Evolutionary conservation across 2,888 invertebrate species (phyloP), one percentile per base, ranked within the genome.

Genomic region (Dascillus cervinus): DNA sequence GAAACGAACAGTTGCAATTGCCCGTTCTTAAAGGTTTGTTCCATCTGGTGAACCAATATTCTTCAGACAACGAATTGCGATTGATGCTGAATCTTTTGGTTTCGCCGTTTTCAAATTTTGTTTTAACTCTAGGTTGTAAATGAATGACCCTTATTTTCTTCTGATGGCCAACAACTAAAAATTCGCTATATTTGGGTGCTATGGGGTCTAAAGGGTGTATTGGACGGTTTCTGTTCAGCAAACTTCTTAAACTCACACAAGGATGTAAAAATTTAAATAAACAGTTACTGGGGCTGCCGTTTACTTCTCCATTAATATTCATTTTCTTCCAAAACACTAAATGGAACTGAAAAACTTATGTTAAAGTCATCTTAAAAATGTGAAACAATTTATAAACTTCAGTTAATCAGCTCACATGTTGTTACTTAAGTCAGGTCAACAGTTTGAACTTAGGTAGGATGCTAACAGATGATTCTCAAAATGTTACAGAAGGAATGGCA

Each of bases 41-140:
- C 65, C 66, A 66, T 44, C 63, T 58, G 9, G 62, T 63, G 47
- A 69, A 69, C 67, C 67, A 69, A 41, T 69, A 69, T 38, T 67
- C 67, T 41, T 66, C 69, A 11, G 63, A 53, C 21, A 63, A 43
- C 3, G 61, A 58, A 38, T 53, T 58, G 22, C 61, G 49, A 42
- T 56, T 40, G 15, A 42, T 60, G 24, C 49, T 49, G 30, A 42
- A 38, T 8, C 26, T 29, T 27, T 45, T 43, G 35, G 46, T 44
- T 29, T 39, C 41, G 8, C 32, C 34, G 32, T 46, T 35, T 12
- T 47, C 31, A 34, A 38, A 34, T 33, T 35, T 26, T 38, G 34
- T 27, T 46, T 20, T 26, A 32, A 37, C 26, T 47, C 48, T 30
- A 22, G 60, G 60, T 34, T 44, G 49, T 9, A 62, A 39, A 40